Base-by-base conservation (phyloP, 35 echinoderm and acorn worm genomes). In the Heliocidaris erythrogramma region DNA sequence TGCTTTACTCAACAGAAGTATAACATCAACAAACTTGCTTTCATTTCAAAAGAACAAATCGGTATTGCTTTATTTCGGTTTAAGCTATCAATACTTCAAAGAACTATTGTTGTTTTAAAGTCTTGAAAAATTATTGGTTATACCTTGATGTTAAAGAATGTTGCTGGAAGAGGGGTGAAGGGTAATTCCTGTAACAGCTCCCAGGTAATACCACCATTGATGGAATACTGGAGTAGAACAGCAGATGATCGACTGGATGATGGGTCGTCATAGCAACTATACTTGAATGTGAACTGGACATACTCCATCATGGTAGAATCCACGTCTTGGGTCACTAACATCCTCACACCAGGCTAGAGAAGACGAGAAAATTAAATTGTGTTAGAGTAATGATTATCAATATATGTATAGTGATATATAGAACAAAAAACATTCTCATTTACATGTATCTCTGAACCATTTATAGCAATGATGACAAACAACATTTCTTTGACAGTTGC, bases 141-240 rank as follows among this genome's bases (percentile, higher is more conserved):
- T 85, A 92, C 91, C 91, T 96, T 94, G 30, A 96, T 96, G 31
- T 96, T 96, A 35, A 95, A 69, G 30, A 95, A 98, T 29, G 86
- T 97, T 24, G 97, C 94, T 5, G 21, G 88, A 16, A 95, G 52
- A 49, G 89, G 59, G 13, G 60, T 69, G 29, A 90, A 95, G 48
- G 92, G 47, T 60, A 99, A 48, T 42, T 99, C 96, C 71, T 96
- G 90, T 10, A 99, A 12, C 27, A 95, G 65, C 29, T 97, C 92
- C 98, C 98, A 99, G 1, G 94, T 96, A 30, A 97, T 97, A 49
- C 98, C 98, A 49, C 98, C 98, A 95, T 99, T 99, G 49, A 94
- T 97, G 30, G 98, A 99, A 88, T 97, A 99, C 85, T 99, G 98
- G 11, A 97, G 84, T 2, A 99, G 95, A 30, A 97, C 88, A 16